Evolutionary conservation across 2,113 vertebrate genomes (phyloP).

Genomic region (Acanthochromis polyacanthus): DNA sequence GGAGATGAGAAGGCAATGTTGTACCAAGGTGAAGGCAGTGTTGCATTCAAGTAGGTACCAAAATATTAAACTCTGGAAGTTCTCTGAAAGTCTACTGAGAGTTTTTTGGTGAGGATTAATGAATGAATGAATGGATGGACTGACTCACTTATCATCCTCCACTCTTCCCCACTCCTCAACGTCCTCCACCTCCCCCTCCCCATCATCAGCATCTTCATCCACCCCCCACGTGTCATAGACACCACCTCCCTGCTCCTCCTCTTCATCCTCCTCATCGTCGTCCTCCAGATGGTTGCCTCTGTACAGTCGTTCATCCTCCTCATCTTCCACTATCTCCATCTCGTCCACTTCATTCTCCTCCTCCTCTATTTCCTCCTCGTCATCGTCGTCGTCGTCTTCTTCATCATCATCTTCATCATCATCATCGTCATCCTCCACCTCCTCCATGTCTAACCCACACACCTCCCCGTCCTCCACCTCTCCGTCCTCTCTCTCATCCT

Average conservation of each 20-base stretch:
- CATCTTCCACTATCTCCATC: constrained; percentile 67
- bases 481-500: constrained; percentile 57
- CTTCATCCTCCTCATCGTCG: constrained; percentile 19
- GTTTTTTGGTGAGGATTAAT: constrained; percentile 28
- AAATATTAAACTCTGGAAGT: constrained; percentile 61
- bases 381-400: constrained; percentile 46
- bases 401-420: constrained; percentile 46
- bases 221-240: constrained; percentile 65
- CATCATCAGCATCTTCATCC: constrained; percentile 70
- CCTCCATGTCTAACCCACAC: constrained; percentile 67
- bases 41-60: constrained; percentile 71
- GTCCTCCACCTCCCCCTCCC: constrained; percentile 72
- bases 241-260: constrained; percentile 50
- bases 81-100: constrained; percentile 36
- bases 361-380: constrained; percentile 47
- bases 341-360: constrained; percentile 59
- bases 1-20: constrained; percentile 77
- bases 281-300: constrained; percentile 50
- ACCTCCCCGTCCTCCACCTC: constrained; percentile 75
- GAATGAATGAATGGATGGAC: constrained; percentile 14
- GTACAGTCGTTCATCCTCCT: constrained; percentile 65
- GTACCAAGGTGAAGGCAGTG: constrained; percentile 75
- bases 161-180: constrained; percentile 70
- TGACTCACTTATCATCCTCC: constrained; percentile 71
- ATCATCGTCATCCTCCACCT: constrained; percentile 34